phyloP scores from a whole-genome alignment of 23 tunicate genomes.

The Botrylloides violaceus region DNA sequence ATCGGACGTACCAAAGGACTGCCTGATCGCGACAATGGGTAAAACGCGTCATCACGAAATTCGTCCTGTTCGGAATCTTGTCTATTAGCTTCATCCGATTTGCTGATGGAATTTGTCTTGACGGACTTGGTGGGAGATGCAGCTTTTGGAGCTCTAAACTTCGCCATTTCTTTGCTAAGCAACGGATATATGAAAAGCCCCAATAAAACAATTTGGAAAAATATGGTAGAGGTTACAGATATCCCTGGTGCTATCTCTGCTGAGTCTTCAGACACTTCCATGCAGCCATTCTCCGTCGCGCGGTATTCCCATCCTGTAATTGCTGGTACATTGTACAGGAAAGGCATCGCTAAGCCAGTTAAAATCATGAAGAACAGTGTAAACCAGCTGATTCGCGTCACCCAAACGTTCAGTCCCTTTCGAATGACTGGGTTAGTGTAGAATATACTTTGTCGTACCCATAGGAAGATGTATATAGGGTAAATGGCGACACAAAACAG shows the following conservation, averaged over 20 bases:
- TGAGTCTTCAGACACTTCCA: constrained; percentile 34
- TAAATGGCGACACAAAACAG: constrained; percentile 24
- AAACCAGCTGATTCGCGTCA: constrained; percentile 31
- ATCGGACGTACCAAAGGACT: background rate
- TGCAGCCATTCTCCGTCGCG: constrained; percentile 61
- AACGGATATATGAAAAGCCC: constrained; percentile 55
- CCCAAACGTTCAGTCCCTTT: constrained; percentile 10
- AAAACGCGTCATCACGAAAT: background rate
- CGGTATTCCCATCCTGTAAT: constrained; percentile 48
- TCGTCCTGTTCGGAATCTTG: background rate
- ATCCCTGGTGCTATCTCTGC: constrained; percentile 30
- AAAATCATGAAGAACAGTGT: constrained; percentile 23
- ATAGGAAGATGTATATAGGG: constrained; percentile 47
- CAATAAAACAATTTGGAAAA: constrained; percentile 35
- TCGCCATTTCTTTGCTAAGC: constrained; percentile 16
- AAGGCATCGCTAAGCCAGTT: constrained; percentile 18
- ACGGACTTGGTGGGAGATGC: background rate
- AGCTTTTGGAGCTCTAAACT: constrained; percentile 1
- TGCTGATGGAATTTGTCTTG: background rate
- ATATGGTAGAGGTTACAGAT: background rate
- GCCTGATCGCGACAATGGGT: background rate
- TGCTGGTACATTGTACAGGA: constrained; percentile 39
- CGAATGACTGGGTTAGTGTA: constrained; percentile 33
- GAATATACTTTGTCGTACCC: constrained; percentile 60
- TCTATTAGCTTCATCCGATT: constrained; percentile 7